These are phyloP conservation scores for Sebastes schlegelii DNA, from an alignment of 2,113 vertebrate species.

Conservation along the genomic window DNA sequence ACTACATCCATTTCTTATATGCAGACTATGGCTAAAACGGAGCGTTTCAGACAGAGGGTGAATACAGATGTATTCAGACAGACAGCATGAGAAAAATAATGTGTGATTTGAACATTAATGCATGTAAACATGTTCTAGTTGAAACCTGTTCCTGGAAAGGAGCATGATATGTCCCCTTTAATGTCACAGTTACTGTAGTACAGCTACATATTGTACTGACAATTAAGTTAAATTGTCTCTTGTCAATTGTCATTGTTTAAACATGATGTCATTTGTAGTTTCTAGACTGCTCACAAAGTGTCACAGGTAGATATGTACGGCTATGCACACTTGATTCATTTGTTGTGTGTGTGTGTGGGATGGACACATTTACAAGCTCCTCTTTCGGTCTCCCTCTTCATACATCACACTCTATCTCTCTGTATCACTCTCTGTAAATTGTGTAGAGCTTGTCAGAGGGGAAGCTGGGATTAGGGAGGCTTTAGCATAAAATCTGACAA, in stretches of 20 bases:
- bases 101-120: too few species aligned
- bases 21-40: too few species aligned
- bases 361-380: slow-evolving; percentile 39
- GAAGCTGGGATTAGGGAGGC: slow-evolving; percentile 61
- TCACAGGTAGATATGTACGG: background rate
- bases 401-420: slow-evolving; percentile 23
- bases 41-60: too few species aligned
- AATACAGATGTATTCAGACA: too few species aligned
- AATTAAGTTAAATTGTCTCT: background rate
- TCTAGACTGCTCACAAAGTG: background rate
- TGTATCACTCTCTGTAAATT: slow-evolving; percentile 35
- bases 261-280: background rate
- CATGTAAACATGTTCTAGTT: too few species aligned
- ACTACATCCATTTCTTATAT: too few species aligned
- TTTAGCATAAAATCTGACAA: slow-evolving; percentile 68
- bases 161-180: background rate
- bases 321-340: background rate
- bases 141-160: too few species aligned
- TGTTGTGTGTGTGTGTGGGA: slow-evolving; percentile 1
- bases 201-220: background rate
- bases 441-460: slow-evolving; percentile 58
- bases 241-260: background rate
- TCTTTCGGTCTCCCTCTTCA: slow-evolving; percentile 18
- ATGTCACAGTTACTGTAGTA: background rate
- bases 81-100: too few species aligned